These are phyloP conservation scores for Cyprinodon brontotheroides DNA, from an alignment of 2,113 vertebrate genomes.

Conservation along the genomic window DNA sequence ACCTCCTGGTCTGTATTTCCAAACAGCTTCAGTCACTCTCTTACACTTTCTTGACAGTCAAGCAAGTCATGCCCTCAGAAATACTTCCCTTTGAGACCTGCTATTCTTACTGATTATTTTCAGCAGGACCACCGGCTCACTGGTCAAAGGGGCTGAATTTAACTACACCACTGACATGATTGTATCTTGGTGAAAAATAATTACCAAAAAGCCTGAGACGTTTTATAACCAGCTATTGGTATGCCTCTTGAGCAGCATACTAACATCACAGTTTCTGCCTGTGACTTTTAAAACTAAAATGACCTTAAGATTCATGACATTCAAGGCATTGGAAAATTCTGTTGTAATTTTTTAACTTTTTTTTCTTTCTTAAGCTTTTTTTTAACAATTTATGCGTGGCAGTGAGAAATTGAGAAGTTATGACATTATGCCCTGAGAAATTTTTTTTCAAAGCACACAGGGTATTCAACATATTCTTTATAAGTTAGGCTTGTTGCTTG, in stretches of 20 bases:
- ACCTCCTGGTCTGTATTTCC: neutral
- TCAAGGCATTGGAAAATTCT: neutral
- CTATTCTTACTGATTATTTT: neutral
- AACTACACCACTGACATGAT: neutral
- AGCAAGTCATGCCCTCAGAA: neutral
- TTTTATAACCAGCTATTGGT: neutral
- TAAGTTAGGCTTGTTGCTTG: too few species aligned
- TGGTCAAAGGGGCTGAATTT: neutral
- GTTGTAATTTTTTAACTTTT: neutral
- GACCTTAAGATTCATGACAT: neutral
- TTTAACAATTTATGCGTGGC: neutral
- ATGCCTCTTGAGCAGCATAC: neutral
- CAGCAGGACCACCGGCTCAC: neutral
- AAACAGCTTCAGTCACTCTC: slow-evolving; percentile 3
- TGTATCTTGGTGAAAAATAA: neutral
- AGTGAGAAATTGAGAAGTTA: neutral
- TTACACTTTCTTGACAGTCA: neutral
- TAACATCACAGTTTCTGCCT: neutral
- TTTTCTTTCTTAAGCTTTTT: neutral
- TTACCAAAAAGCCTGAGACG: neutral
- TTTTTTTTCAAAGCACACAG: too few species aligned
- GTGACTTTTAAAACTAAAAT: neutral
- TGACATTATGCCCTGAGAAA: too few species aligned
- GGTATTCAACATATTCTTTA: too few species aligned
- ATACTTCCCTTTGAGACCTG: neutral